Evolutionary conservation across 2,797 vertebrate species (phyloP), one percentile per base, ranked within the genome.

Genomic region (Myotis myotis): DNA sequence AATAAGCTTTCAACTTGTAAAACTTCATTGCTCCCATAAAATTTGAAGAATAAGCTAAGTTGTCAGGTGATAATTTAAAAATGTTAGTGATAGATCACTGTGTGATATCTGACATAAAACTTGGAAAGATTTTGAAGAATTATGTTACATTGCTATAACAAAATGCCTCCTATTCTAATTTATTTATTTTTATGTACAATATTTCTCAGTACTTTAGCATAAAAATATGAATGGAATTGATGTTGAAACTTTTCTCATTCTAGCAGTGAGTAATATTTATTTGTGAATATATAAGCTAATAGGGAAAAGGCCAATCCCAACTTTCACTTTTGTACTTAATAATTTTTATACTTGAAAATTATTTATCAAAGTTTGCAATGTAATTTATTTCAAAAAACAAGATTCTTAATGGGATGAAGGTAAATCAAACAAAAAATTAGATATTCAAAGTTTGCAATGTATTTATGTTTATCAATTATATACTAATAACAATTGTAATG

Each of bases 161-260:
- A 84, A 88, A 75, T 10, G 64, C 12, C 9, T 89, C 75, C 49
- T 19, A 89, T 68, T 75, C 22, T 25, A 22, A 49, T 19, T 8
- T 68, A 81, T 33, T 82, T 92, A 85, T 60, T 94, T 92, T 89
- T 79, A 51, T 82, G 0, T 53, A 72, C 51, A 87, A 64, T 19
- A 23, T 78, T 91, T 86, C 22, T 89, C 38, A 89, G 13, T 1
- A 88, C 11, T 91, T 80, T 25, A 87, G 70, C 19, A 44, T 36
- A 82, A 94, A 95, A 79, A 93, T 49, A 74, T 53, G 30, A 71
- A 81, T 57, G 80, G 20, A 95, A 80, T 4, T 90, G 33, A 85
- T 47, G 25, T 9, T 44, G 6, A 94, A 66, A 80, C 12, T 79
- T 83, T 79, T 88, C 22, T 95, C 38, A 80, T 75, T 96, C 64